Conservation (phyloP, 92 coral and sea anemone genomes). For the Galaxea fascicularis region DNA sequence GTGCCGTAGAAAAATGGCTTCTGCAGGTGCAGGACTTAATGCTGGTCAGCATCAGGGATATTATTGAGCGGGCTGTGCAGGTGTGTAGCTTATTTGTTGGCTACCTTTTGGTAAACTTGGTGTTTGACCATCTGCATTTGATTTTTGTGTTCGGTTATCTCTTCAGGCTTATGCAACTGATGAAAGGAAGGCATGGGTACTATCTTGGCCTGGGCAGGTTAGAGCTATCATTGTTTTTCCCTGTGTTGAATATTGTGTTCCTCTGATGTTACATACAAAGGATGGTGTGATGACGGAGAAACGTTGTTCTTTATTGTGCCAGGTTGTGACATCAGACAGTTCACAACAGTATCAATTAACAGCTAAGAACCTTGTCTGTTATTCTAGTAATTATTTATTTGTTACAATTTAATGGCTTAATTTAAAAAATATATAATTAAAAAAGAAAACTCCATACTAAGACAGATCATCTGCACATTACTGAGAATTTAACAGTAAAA, state of each 20-base stretch:
- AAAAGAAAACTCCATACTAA: too few species aligned
- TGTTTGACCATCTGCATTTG: not conserved
- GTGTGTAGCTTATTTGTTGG: constrained; percentile 29
- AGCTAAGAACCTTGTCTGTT: not conserved
- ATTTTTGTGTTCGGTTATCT: not conserved
- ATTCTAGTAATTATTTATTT: too few species aligned
- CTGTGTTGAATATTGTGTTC: not conserved
- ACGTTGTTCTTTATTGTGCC: too few species aligned
- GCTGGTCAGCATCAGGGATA: constrained; percentile 92
- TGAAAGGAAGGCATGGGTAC: constrained; percentile 94
- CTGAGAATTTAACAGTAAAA: too few species aligned
- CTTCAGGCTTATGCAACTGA: constrained; percentile 90
- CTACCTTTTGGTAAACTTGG: not conserved
- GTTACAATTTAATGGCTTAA: too few species aligned
- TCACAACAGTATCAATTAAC: not conserved
- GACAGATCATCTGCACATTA: too few species aligned
- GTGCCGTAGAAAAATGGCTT: constrained; percentile 99
- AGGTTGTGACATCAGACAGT: not conserved
- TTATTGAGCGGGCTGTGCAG: constrained; percentile 94
- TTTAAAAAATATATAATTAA: too few species aligned
- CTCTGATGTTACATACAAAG: too few species aligned
- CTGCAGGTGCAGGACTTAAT: constrained; percentile 97
- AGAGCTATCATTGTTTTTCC: not conserved
- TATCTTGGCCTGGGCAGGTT: constrained; percentile 99
- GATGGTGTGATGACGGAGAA: too few species aligned